Conservation (phyloP, 1,140 invertebrate species). For the Bombus affinis region DNA sequence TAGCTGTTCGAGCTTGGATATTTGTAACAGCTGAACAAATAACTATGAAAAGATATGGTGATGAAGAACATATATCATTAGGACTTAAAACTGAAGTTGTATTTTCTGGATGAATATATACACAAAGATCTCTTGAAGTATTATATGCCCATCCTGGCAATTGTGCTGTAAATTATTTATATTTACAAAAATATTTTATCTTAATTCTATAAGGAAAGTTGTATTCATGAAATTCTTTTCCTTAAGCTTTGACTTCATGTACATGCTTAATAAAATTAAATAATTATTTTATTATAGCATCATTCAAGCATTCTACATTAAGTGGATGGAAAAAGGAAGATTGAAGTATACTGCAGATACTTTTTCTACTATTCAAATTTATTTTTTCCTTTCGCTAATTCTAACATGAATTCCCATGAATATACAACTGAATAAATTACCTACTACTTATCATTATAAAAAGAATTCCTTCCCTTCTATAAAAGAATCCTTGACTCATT, state of each 20-base stretch:
- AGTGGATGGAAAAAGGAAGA: not conserved
- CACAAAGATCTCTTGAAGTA: slow-evolving; percentile 87
- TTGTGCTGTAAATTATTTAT: slow-evolving; percentile 81
- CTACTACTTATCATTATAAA: not conserved
- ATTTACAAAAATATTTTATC: slow-evolving; percentile 24
- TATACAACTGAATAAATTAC: not conserved
- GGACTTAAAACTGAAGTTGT: slow-evolving; percentile 87
- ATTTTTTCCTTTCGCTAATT: not conserved
- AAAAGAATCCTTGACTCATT: not conserved
- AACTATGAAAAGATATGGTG: slow-evolving; percentile 87
- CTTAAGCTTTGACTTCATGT: not conserved
- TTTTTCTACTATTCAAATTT: slow-evolving; percentile 11
- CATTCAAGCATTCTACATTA: slow-evolving; percentile 28
- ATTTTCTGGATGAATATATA: slow-evolving; percentile 88
- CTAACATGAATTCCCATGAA: not conserved
- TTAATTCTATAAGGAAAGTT: not conserved
- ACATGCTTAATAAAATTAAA: slow-evolving; percentile 24
- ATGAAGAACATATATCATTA: slow-evolving; percentile 83
- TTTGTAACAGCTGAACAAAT: slow-evolving; percentile 89
- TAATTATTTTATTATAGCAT: slow-evolving; percentile 23
- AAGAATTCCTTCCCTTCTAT: not conserved
- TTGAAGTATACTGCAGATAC: not conserved
- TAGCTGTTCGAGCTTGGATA: slow-evolving; percentile 86
- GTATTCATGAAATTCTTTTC: not conserved
- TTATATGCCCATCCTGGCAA: slow-evolving; percentile 89